These are phyloP conservation scores for Tridacna crocea DNA, from an alignment of 2,888 invertebrate genomes.

Conservation along the genomic window DNA sequence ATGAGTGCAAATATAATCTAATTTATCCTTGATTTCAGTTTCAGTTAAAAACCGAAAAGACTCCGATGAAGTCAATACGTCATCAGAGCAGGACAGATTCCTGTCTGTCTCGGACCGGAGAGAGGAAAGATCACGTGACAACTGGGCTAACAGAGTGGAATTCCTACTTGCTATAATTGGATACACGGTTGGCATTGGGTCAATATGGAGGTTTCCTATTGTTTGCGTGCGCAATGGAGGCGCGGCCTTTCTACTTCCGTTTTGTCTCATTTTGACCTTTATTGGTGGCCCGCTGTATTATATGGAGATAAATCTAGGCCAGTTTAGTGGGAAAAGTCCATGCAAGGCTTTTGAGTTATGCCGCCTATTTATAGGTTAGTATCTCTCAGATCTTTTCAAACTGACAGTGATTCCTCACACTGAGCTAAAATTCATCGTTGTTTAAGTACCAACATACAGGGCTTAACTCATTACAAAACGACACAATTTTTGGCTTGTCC, in stretches of 20 bases:
- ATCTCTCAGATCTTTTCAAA: too few relatives aligned
- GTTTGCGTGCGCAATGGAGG: slow-evolving; percentile 11
- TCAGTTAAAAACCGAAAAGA: neutral
- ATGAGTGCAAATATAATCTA: neutral
- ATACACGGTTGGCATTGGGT: slow-evolving; percentile 9
- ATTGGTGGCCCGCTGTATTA: slow-evolving; percentile 5
- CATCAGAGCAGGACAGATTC: neutral
- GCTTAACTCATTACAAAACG: too few relatives aligned
- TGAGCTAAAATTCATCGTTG: too few relatives aligned
- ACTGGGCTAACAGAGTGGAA: slow-evolving; percentile 3
- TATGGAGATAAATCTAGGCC: slow-evolving; percentile 15
- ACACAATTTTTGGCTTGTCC: too few relatives aligned
- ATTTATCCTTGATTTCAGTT: neutral
- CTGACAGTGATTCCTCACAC: too few relatives aligned
- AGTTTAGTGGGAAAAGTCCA: slow-evolving; percentile 3
- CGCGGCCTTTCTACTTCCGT: slow-evolving; percentile 16
- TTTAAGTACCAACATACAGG: too few relatives aligned
- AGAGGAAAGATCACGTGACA: neutral
- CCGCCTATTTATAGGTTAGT: slow-evolving; percentile 10
- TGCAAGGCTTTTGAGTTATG: slow-evolving; percentile 11
- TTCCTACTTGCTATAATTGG: slow-evolving; percentile 15
- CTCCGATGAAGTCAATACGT: neutral
- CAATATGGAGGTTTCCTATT: slow-evolving; percentile 18
- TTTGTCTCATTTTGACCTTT: slow-evolving; percentile 9
- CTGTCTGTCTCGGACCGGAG: neutral